Percentiles rank a stretch among this genome's conserved stretches.
Conservation (phyloP, 1,140 invertebrate species). For the Zaprionus tsacasi region DNA sequence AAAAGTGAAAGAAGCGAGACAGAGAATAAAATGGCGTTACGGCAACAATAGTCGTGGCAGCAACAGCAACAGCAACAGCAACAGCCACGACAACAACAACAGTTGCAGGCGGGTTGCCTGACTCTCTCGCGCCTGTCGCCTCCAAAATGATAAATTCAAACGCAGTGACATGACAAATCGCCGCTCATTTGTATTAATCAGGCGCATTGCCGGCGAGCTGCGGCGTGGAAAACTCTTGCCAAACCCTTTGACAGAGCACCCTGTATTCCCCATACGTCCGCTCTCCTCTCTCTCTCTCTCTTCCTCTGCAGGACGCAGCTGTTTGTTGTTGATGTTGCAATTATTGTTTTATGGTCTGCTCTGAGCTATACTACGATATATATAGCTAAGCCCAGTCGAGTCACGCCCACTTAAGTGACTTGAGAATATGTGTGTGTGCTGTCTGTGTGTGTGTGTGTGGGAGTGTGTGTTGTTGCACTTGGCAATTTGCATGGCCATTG, state of each 20-base stretch:
- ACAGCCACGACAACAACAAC: constrained; percentile 42
- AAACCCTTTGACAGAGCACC: constrained; percentile 42
- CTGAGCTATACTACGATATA: constrained; percentile 10
- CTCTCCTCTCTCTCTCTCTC: background rate
- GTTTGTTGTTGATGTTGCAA: constrained; percentile 74
- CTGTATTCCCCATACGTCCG: constrained; percentile 5
- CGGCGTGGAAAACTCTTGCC: constrained; percentile 27
- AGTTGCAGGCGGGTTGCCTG: constrained; percentile 40
- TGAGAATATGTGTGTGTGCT: constrained; percentile 15
- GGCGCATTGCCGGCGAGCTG: constrained; percentile 43
- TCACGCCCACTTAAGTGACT: constrained; percentile 51
- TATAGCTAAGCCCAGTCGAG: constrained; percentile 36
- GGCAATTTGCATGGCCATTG: constrained; percentile 67
- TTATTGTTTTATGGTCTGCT: constrained; percentile 73
- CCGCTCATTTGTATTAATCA: constrained; percentile 82
- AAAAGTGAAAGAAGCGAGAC: constrained; percentile 37
- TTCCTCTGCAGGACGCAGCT: constrained; percentile 6
- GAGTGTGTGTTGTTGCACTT: constrained; percentile 33
- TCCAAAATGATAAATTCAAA: constrained; percentile 83
- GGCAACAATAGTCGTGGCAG: constrained; percentile 61
- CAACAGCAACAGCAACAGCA: constrained; percentile 35
- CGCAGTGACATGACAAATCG: constrained; percentile 82
- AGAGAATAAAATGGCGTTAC: constrained; percentile 58
- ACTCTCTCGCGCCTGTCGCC: constrained; percentile 66
- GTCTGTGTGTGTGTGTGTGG: constrained; percentile 7